Evolutionary conservation across 2,797 vertebrate species (phyloP), one percentile per base, ranked within the genome.

Genomic region (Iguana delicatissima): DNA sequence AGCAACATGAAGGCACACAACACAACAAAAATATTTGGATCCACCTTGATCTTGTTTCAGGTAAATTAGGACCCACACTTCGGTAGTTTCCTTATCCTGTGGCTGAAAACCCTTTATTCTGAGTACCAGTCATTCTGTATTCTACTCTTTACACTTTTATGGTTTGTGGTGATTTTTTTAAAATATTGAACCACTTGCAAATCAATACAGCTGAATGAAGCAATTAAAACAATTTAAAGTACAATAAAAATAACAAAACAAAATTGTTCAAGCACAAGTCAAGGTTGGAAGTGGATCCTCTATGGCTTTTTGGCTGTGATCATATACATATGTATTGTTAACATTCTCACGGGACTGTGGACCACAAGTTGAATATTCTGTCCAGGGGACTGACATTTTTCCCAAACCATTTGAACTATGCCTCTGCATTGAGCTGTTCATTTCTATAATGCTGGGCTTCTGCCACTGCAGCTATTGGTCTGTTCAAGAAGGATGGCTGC

Each of bases 381-480:
- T 52, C 18, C 32, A 10, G 80, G 69, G 72, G 35, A 50, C 10
- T 42, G 57, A 18, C 72, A 57, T 67, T 12, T 14, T 29, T 72
- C 38, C 6, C 52, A 69, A 77, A 10, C 72, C 1, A 0, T 72
- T 22, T 29, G 76, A 92, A 74, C 81, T 93, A 84, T 32, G 18
- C 38, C 83, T 88, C 72, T 57, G 57, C 35, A 20, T 13, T n/a
- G 59, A 46, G n/a, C 55, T 46, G 86, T n/a, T 57, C 8, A 55
- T 93, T 92, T 57, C 86, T 74, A 12, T 88, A 92, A 92, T 87
- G 89, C 89, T 93, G 89, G 87, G 52, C 24, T 77, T 80, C 76
- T 92, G 76, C 91, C 89, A 46, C 1, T 84, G 85, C 82, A 84
- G 67, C 83, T 72, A 89, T 92, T 8, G 0, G 2, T 29, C 16